Percentiles rank a stretch among this genome's conserved stretches.
These are phyloP conservation scores for Plestiodon gilberti DNA, from an alignment of 2,113 vertebrate species.

Conservation along the genomic window DNA sequence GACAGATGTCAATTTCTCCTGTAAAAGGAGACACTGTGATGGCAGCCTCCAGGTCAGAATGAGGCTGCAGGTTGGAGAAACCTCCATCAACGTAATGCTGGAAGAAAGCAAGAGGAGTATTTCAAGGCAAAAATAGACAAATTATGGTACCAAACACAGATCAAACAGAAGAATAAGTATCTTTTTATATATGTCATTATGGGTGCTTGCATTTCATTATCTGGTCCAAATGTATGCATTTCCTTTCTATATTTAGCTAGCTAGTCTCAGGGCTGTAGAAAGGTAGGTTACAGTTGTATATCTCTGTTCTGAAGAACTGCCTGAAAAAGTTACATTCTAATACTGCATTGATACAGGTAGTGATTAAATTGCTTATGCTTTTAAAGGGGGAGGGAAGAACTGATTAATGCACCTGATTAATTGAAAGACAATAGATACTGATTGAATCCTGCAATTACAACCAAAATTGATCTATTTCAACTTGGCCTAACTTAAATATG, in stretches of 20 bases:
- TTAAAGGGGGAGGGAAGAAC: not conserved
- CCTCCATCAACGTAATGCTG: conserved; percentile 90
- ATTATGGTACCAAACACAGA: not conserved
- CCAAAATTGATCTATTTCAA: no score
- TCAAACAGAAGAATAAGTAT: not conserved
- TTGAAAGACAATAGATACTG: no score
- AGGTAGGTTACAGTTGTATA: not conserved
- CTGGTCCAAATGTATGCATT: not conserved
- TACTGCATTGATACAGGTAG: not conserved
- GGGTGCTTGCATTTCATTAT: not conserved
- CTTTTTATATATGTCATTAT: not conserved
- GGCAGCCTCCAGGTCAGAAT: conserved; percentile 67
- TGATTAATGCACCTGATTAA: not conserved
- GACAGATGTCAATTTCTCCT: conserved; percentile 90
- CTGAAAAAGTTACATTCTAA: not conserved
- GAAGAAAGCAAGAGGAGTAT: not conserved
- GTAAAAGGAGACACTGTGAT: conserved; percentile 90
- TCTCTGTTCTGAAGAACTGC: not conserved
- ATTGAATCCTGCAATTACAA: no score
- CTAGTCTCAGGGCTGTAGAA: not conserved
- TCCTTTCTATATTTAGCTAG: not conserved
- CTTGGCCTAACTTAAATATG: no score
- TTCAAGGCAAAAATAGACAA: not conserved
- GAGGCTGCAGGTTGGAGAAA: conserved; percentile 85
- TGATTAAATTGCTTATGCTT: not conserved